Evolutionary conservation across 2,113 vertebrate genomes (phyloP).

Genomic region (Rhinichthys klamathensis): DNA sequence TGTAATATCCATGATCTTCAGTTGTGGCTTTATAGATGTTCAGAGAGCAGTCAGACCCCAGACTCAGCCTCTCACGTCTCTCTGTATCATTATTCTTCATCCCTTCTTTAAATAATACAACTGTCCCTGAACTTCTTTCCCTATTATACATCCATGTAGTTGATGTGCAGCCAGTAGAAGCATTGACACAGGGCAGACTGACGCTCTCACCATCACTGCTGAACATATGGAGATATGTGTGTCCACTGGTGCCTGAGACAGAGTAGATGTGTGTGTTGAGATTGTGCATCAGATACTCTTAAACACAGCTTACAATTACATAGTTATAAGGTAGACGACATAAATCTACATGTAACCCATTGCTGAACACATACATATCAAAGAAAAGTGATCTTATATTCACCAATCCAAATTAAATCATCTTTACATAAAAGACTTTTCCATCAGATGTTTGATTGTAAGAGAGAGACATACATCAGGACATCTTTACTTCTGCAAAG

Average conservation of each 20-base stretch:
- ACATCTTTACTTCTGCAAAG: too few relatives aligned
- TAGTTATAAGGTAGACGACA: too few relatives aligned
- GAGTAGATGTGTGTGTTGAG: background rate
- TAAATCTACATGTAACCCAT: too few relatives aligned
- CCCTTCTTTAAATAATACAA: background rate
- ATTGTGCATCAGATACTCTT: background rate
- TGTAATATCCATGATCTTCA: conserved; percentile 20
- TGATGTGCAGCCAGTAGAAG: background rate
- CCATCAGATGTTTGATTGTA: too few relatives aligned
- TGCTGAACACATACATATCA: too few relatives aligned
- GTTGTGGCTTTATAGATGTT: background rate
- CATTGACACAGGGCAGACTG: background rate
- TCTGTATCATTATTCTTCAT: background rate
- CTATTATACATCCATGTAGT: background rate
- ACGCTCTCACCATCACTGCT: background rate
- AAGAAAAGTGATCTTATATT: too few relatives aligned
- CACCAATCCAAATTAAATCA: too few relatives aligned
- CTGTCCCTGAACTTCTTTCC: accelerated
- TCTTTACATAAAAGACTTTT: too few relatives aligned
- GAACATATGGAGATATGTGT: accelerated
- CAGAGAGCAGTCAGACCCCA: too few relatives aligned
- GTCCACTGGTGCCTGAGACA: background rate
- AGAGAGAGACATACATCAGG: too few relatives aligned
- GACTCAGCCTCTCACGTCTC: background rate
- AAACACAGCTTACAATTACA: background rate